A percentile compares a stretch with the other conserved stretches of the same genome.
phyloP scores from a whole-genome alignment of 2,113 vertebrate species.

The Chelonoidis abingdonii region DNA sequence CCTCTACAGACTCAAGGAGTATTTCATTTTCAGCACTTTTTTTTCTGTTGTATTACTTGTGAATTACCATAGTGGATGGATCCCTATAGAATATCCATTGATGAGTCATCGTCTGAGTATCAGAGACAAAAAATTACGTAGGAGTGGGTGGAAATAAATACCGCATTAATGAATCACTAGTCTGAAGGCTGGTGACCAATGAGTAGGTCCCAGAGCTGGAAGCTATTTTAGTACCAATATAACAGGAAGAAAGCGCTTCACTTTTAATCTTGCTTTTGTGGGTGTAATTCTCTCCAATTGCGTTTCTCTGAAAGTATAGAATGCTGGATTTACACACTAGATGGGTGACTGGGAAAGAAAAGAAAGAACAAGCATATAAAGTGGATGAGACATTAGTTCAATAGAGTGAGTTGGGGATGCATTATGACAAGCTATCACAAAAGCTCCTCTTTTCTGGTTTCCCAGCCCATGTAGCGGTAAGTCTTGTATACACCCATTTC shows the following conservation, averaged over 20 bases:
- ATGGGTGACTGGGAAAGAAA: neutral
- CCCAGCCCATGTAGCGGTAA: neutral
- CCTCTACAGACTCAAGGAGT: neutral
- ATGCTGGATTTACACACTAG: neutral
- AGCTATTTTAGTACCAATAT: slow-evolving; percentile 35
- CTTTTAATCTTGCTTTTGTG: neutral
- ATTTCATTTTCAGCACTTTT: slow-evolving; percentile 50
- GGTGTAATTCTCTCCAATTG: neutral
- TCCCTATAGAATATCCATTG: slow-evolving; percentile 23
- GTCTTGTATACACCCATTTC: fast-evolving
- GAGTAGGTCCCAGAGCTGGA: slow-evolving; percentile 58
- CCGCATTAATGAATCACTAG: slow-evolving; percentile 73
- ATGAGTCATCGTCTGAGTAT: slow-evolving; percentile 45
- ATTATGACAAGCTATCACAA: neutral
- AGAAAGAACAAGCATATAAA: neutral
- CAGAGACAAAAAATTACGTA: slow-evolving; percentile 62
- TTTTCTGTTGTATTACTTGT: slow-evolving; percentile 23
- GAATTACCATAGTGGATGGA: slow-evolving; percentile 50
- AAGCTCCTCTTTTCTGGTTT: neutral
- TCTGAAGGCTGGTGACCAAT: slow-evolving; percentile 35
- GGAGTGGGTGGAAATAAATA: slow-evolving; percentile 68
- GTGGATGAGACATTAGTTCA: neutral
- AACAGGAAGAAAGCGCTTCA: neutral
- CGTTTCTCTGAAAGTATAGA: fast-evolving
- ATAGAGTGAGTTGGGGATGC: neutral